These are phyloP conservation scores for Gobio occitaniae DNA, from an alignment of 2,797 vertebrate species.

Conservation along the genomic window DNA sequence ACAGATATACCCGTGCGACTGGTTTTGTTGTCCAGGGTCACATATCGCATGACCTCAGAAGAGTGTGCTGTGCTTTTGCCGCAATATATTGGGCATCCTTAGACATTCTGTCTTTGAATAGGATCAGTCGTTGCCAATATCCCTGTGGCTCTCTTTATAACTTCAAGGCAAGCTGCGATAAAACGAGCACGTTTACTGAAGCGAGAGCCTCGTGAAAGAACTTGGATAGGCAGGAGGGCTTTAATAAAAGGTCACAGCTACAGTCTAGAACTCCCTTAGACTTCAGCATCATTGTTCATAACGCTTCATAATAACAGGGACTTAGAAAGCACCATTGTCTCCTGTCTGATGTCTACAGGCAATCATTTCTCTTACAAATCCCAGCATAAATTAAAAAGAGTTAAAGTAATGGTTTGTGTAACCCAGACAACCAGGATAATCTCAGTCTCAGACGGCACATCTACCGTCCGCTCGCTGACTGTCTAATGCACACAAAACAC, in stretches of 20 bases:
- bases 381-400: background rate
- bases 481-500: background rate
- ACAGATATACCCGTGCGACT: no score
- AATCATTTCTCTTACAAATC: conserved; percentile 5
- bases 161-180: background rate
- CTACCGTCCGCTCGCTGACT: background rate
- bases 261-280: conserved; percentile 12
- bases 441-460: background rate
- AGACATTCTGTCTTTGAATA: background rate
- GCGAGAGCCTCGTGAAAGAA: background rate
- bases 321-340: conserved; percentile 11
- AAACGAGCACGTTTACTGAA: background rate
- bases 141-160: background rate
- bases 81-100: background rate
- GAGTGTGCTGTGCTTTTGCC: background rate
- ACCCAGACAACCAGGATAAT: background rate
- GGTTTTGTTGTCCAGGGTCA: no score
- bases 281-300: background rate
- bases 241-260: conserved; percentile 25
- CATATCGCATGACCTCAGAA: background rate
- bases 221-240: background rate
- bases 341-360: background rate
- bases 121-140: background rate
- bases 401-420: background rate
- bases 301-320: conserved; percentile 31